Percentiles rank a stretch among this genome's conserved stretches.
phyloP scores from a whole-genome alignment of 2,113 vertebrate genomes.

The Prietella phreatophila region DNA sequence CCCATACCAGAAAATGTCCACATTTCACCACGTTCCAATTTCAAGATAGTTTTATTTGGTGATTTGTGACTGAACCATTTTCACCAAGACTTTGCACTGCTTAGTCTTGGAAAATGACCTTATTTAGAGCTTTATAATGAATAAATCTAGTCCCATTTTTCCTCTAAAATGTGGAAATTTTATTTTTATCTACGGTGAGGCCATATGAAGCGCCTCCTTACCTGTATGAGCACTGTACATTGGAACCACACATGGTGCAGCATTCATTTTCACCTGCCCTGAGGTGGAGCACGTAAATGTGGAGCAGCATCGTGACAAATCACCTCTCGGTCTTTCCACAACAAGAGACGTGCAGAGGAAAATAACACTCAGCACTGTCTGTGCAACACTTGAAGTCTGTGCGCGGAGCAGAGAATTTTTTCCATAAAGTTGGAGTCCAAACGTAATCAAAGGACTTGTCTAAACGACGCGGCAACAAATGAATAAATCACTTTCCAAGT shows the following conservation, averaged over 20 bases:
- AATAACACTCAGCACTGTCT: constrained; percentile 18
- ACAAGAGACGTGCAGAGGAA: background rate
- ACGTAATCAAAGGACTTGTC: constrained; percentile 20
- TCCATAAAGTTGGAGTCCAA: background rate
- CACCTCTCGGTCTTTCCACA: constrained; percentile 22
- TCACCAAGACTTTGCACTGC: background rate
- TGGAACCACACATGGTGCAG: constrained; percentile 18
- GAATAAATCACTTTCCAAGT: constrained; percentile 2
- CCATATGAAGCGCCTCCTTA: background rate
- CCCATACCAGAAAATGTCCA: background rate
- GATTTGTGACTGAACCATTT: background rate
- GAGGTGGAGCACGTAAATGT: constrained; percentile 7
- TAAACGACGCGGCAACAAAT: background rate
- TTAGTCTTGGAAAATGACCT: background rate
- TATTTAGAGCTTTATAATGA: background rate
- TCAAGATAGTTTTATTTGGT: background rate
- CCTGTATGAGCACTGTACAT: background rate
- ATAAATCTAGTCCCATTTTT: background rate
- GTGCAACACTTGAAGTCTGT: background rate
- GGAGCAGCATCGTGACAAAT: background rate
- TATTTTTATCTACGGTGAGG: background rate
- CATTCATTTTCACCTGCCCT: constrained; percentile 22
- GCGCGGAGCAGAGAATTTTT: background rate
- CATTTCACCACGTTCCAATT: background rate
- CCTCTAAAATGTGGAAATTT: background rate